Evolutionary conservation across 2,113 vertebrate genomes (phyloP), one percentile per base, ranked within the genome.

Genomic region (Melanotaenia duboulayi): DNA sequence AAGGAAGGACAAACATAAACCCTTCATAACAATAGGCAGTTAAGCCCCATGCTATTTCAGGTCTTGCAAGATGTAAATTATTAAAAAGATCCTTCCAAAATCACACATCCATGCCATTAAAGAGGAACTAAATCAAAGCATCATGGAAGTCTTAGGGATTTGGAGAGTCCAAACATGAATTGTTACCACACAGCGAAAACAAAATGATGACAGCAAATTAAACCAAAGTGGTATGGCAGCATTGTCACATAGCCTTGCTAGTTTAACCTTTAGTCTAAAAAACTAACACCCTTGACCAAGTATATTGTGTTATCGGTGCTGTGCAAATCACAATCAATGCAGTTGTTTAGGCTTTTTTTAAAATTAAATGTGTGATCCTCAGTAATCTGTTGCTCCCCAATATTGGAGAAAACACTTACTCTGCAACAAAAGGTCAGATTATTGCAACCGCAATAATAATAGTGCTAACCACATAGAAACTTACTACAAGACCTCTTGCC

Each of bases 111-210:
- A 24, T 25, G 17, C 39, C 1, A 57, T 59, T 76, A 19, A 61
- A 71, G 57, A 23, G 32, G 16, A 51, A 28, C 17, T 0, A 44
- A 73, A 87, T 81, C 64, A 85, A 76, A 83, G 61, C 39, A 32
- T 23, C 25, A 24, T 0, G 14, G 37, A 44, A 39, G 64, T 66
- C 50, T 74, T 44, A 11, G 49, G 12, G 55, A 56, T 65, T 64
- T 74, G 73, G 32, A 65, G 20, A 11, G 50, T 61, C 25, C 48
- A 63, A 70, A 57, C 54, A 28, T n/a, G n/a, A 28, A 65, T 55
- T 14, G 24, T 60, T 11, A 11, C 37, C 49, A 71, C 51, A 17
- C 25, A 51, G 39, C 49, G 4, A 44, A 13, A 12, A 23, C 10
- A 42, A 72, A 55, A 50, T 11, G 20, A 22, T 9, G 39, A 40